Conservation (phyloP, 2,888 invertebrate species). For the Trichacis sp. region DNA sequence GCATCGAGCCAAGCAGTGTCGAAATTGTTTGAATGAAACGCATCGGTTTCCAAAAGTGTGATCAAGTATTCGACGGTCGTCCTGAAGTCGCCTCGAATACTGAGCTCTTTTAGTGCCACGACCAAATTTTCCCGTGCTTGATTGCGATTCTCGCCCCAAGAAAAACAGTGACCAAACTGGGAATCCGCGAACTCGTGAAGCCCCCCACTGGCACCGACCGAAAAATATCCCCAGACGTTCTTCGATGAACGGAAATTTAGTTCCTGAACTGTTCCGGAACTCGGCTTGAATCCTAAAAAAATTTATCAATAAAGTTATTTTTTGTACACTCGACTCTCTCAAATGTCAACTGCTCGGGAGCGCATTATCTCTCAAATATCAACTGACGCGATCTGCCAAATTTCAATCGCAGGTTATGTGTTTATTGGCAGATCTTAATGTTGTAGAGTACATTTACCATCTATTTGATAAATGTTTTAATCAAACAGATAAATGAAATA, state of each 20-base stretch:
- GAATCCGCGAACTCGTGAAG: constrained; percentile 99
- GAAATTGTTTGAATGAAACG: constrained; percentile 91
- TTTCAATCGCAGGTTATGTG: no score
- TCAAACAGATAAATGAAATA: no score
- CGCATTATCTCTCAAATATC: no score
- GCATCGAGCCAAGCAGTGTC: constrained; percentile 98
- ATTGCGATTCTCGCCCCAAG: constrained; percentile 98
- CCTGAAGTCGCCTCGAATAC: constrained; percentile 97
- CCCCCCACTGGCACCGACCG: constrained; percentile 97
- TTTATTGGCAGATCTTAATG: no score
- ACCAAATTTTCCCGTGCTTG: constrained; percentile 96
- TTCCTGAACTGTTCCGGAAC: constrained; percentile 97
- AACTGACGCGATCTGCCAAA: no score
- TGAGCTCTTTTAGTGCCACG: constrained; percentile 95
- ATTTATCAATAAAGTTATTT: not conserved
- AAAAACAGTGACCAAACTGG: constrained; percentile 99
- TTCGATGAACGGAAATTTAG: constrained; percentile 98
- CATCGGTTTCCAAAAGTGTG: constrained; percentile 91
- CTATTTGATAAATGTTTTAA: no score
- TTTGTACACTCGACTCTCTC: no score
- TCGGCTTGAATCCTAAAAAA: constrained; percentile 89
- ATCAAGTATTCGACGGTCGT: constrained; percentile 99
- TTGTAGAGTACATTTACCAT: no score
- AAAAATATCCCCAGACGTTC: constrained; percentile 99
- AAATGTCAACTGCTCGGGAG: no score